These are phyloP conservation scores for Stramonita haemastoma DNA, from an alignment of 2,888 invertebrate genomes.

Conservation along the genomic window DNA sequence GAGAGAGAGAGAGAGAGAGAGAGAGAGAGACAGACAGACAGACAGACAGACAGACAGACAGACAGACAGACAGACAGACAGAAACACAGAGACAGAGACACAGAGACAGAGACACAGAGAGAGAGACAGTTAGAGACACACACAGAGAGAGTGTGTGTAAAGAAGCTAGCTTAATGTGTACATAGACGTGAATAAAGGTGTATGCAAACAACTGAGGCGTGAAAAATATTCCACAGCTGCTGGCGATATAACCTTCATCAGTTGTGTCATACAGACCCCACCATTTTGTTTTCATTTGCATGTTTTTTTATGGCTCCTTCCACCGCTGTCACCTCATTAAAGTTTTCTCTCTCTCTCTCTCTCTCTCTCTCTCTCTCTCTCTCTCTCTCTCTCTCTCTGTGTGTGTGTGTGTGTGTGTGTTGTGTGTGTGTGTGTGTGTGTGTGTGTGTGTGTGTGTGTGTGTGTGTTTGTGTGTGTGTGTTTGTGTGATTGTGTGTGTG, in stretches of 20 bases:
- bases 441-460: background rate
- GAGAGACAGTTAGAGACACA: background rate
- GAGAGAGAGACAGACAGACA: background rate
- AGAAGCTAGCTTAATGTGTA: background rate
- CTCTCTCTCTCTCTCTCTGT: background rate
- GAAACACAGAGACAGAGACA: no score
- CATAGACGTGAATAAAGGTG: no score
- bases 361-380: background rate
- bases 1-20: background rate
- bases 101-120: background rate
- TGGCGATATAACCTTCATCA: background rate
- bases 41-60: background rate
- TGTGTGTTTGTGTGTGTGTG: no score
- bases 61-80: background rate
- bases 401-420: background rate
- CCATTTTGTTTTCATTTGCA: background rate
- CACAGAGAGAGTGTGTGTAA: no score
- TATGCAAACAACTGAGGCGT: background rate
- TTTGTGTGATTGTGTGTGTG: no score
- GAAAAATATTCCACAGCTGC: background rate
- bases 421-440: conserved; percentile 6
- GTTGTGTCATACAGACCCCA: background rate
- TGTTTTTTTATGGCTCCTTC: background rate
- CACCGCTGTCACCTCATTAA: background rate
- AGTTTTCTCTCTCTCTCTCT: background rate